phyloP scores from a whole-genome alignment of 2,113 vertebrate genomes.

The Odocoileus hemionus region DNA sequence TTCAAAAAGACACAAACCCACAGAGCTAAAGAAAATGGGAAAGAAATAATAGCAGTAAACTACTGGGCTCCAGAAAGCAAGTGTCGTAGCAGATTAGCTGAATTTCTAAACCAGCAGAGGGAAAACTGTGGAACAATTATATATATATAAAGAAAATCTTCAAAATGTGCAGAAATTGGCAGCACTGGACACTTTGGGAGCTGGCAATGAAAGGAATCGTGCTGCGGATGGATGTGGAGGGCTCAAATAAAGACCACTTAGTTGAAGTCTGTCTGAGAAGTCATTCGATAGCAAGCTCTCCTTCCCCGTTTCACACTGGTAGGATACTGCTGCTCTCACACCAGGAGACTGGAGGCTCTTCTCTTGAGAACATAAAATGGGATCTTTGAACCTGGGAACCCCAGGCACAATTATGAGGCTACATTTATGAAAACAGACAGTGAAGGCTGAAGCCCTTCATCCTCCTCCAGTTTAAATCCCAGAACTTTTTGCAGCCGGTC shows the following conservation, averaged over 20 bases:
- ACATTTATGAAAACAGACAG: neutral
- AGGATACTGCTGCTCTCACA: neutral
- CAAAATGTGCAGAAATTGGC: neutral
- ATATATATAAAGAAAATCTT: neutral
- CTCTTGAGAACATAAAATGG: neutral
- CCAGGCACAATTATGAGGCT: neutral
- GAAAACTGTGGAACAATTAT: neutral
- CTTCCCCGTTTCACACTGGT: neutral
- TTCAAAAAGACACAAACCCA: neutral
- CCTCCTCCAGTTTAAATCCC: neutral
- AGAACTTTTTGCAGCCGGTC: neutral
- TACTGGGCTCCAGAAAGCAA: neutral
- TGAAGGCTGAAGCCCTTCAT: neutral
- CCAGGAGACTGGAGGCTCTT: neutral
- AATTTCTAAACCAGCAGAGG: neutral
- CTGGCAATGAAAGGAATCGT: neutral
- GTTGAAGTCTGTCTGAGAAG: neutral
- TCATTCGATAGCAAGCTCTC: neutral
- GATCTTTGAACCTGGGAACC: neutral
- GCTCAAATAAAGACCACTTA: neutral
- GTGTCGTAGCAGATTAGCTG: neutral
- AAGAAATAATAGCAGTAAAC: neutral
- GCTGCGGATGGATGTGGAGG: neutral
- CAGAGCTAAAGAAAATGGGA: neutral
- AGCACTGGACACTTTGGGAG: neutral